phyloP scores from a whole-genome alignment of 1,140 invertebrate genomes.

The Agraylea sexmaculata region DNA sequence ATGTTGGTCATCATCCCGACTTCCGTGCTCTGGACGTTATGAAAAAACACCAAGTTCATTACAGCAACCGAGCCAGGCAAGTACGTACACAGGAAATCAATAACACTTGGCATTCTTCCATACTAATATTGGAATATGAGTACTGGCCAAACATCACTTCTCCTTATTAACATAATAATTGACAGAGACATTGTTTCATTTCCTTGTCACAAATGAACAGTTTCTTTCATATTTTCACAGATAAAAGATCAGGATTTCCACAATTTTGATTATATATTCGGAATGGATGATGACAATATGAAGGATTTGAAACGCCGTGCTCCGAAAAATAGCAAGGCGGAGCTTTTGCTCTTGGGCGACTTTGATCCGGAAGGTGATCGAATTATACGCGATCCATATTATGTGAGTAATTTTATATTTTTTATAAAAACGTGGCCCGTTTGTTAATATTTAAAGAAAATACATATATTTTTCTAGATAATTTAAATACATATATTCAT shows the following conservation, averaged over 20 bases:
- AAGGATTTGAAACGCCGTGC: constrained; percentile 47
- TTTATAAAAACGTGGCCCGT: not conserved
- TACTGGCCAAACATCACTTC: no score
- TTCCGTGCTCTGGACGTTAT: constrained; percentile 58
- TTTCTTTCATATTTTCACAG: constrained; percentile 41
- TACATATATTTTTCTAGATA: not conserved
- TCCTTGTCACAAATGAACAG: no score
- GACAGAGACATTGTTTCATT: no score
- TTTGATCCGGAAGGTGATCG: constrained; percentile 67
- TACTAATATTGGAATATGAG: not conserved
- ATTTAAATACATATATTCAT: not conserved
- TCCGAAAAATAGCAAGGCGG: constrained; percentile 52
- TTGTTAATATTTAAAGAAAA: not conserved
- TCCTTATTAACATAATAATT: no score
- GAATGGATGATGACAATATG: constrained; percentile 82
- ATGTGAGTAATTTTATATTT: constrained; percentile 44
- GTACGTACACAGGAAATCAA: constrained; percentile 30
- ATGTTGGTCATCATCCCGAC: constrained; percentile 73
- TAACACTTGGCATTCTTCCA: not conserved
- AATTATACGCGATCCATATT: constrained; percentile 82
- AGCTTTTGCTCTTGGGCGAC: constrained; percentile 64
- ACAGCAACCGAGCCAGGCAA: constrained; percentile 64
- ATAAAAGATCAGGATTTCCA: constrained; percentile 59
- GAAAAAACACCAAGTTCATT: constrained; percentile 57
- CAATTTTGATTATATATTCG: constrained; percentile 76